Evolutionary conservation across 2,888 invertebrate species (phyloP), one percentile per base, ranked within the genome.

Genomic region (Synergus japonicus): DNA sequence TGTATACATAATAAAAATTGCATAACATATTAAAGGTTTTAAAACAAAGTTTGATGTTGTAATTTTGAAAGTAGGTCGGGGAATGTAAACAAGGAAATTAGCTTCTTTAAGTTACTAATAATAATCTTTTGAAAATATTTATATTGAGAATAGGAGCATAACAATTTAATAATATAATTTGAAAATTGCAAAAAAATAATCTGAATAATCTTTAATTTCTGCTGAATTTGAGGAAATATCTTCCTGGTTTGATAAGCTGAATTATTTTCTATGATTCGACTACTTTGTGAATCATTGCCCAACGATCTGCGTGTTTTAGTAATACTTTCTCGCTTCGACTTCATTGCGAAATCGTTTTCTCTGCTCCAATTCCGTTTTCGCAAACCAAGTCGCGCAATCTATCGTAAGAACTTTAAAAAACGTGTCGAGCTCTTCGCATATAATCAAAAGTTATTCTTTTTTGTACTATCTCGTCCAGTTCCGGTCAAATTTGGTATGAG

Each of bases 291-390:
- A 79, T 82, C 65, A 79, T 80, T 84, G 77, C 84, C 77, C 81
- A 82, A 84, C 79, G 73, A 78, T 77, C 73, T 73, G 60, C 69
- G 76, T 66, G 66, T 78, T 84, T 85, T 81, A 83, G 79, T 81
- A 82, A 83, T 84, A 84, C 84, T 83, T 83, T 85, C 85, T 81
- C 84, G 83, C 84, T 83, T 79, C 78, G 77, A 81, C 44, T 79
- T 82, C 67, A 80, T 86, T 85, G 83, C 85, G 79, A 85, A 85
- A 86, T 80, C 83, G 84, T 86, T 86, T 85, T 86, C 85, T 84
- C 84, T 83, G 84, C 85, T 86, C 86, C 84, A 85, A 85, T 86
- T 87, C 83, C 83, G 79, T 83, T 82, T 84, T 85, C 84, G 83
- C 81, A 83, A 84, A 81, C 54, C 73, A 78, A 76, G 49, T 84